Percentiles rank a stretch among this genome's conserved stretches.
Conservation (phyloP, 2,888 invertebrate species). For the Nomada ruficornis region DNA sequence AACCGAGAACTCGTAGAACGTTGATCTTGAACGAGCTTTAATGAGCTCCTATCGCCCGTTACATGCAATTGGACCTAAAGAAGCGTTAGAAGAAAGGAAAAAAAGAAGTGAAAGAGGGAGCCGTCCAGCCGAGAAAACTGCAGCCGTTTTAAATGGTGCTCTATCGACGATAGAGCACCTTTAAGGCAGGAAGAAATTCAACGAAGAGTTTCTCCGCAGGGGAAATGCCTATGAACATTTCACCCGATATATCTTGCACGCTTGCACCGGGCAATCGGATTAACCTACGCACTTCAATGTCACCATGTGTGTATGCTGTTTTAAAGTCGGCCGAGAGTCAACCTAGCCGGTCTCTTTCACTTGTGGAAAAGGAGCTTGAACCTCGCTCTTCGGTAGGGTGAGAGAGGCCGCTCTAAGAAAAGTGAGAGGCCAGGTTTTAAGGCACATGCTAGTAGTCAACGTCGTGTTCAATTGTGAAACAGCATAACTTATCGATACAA, state of each 20-base stretch:
- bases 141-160: conserved; percentile 43
- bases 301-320: conserved; percentile 36
- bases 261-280: conserved; percentile 67
- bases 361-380: conserved; percentile 14
- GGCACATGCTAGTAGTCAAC: conserved; percentile 15
- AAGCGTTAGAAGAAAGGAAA: conserved; percentile 40
- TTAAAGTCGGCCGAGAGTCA: conserved; percentile 36
- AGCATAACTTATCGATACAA: conserved; percentile 46
- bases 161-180: conserved; percentile 27
- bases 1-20: conserved; percentile 22
- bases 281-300: conserved; percentile 74
- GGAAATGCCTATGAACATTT: conserved; percentile 40
- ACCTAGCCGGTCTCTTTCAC: conserved; percentile 32
- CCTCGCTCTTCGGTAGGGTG: conserved; percentile 11
- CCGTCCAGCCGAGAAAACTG: conserved; percentile 30
- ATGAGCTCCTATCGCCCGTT: conserved; percentile 44
- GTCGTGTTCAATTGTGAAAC: conserved; percentile 32
- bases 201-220: conserved; percentile 41
- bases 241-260: conserved; percentile 46
- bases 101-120: conserved; percentile 19
- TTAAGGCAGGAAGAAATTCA: conserved; percentile 38
- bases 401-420: conserved; percentile 5
- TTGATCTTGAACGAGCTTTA: conserved; percentile 34
- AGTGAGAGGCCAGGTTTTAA: conserved; percentile 15
- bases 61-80: conserved; percentile 54